These are phyloP conservation scores for Drosophila yakuba DNA, from an alignment of 1,140 invertebrate genomes.

Conservation along the genomic window DNA sequence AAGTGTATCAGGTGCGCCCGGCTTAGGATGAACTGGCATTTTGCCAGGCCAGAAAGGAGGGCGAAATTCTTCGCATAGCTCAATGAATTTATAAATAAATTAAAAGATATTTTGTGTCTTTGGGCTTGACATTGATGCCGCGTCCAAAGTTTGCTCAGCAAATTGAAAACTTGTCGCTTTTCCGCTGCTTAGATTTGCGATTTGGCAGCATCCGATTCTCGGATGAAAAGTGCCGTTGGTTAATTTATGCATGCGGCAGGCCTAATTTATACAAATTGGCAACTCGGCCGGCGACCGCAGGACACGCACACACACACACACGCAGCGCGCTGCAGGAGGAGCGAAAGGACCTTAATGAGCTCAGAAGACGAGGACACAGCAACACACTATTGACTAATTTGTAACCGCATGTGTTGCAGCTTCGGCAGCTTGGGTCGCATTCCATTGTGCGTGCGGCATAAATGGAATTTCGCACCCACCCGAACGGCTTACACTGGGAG, in stretches of 20 bases:
- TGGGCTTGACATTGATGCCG: conserved; percentile 56
- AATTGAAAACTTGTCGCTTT: conserved; percentile 65
- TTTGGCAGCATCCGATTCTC: conserved; percentile 1
- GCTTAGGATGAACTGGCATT: conserved; percentile 39
- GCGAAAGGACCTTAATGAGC: conserved; percentile 60
- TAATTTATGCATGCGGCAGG: conserved; percentile 63
- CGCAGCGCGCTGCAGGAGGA: conserved; percentile 6
- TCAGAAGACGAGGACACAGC: conserved; percentile 32
- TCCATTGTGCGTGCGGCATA: conserved; percentile 59
- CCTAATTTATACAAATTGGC: conserved; percentile 76
- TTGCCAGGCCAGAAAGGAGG: conserved; percentile 34
- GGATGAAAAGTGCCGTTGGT: conserved; percentile 28
- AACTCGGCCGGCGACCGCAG: conserved; percentile 38
- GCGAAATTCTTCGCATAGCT: conserved; percentile 41
- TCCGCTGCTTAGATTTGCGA: conserved; percentile 28
- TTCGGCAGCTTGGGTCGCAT: conserved; percentile 52
- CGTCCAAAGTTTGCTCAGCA: conserved; percentile 36
- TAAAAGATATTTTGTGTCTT: conserved; percentile 71
- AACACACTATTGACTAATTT: conserved; percentile 77
- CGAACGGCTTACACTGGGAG: conserved; percentile 3
- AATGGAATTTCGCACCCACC: conserved; percentile 68
- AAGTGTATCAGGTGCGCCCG: conserved; percentile 37
- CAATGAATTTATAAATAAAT: conserved; percentile 75
- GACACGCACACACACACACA: neutral
- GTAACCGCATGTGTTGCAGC: conserved; percentile 74